Percentiles rank a stretch among this genome's conserved stretches.
Conservation (phyloP, 2,113 vertebrate genomes). For the Heptranchias perlo region DNA sequence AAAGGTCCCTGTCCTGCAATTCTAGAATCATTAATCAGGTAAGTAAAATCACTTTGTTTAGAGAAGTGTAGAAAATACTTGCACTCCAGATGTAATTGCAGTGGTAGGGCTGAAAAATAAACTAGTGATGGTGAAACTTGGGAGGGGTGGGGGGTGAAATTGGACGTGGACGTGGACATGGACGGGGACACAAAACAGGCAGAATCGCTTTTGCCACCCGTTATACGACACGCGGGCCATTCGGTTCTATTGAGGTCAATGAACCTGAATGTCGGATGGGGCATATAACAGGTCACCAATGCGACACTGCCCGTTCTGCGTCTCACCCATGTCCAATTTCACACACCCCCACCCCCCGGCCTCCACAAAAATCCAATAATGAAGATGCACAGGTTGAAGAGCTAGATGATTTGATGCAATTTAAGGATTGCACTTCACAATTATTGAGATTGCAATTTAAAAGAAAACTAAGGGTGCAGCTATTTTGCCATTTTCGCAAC, state of each 20-base stretch:
- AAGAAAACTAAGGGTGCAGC: background rate
- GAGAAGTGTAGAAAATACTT: background rate
- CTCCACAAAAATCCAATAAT: background rate
- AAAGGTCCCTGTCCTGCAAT: conserved; percentile 89
- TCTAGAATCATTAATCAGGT: conserved; percentile 97
- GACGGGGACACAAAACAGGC: background rate
- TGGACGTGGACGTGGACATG: background rate
- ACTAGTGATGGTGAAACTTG: background rate
- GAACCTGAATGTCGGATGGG: background rate
- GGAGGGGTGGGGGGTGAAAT: too few species aligned
- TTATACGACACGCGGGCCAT: background rate
- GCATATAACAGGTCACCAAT: background rate
- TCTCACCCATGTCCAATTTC: background rate
- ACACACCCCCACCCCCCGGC: background rate
- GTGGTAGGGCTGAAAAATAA: background rate
- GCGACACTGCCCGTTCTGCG: too few species aligned
- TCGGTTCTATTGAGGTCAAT: background rate
- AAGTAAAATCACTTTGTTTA: conserved; percentile 46
- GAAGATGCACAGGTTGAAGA: background rate
- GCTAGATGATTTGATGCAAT: background rate
- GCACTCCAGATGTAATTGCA: background rate
- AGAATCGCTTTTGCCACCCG: background rate
- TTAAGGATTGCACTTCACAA: background rate
- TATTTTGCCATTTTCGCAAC: background rate
- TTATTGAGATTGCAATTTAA: background rate